phyloP scores from a whole-genome alignment of 2,113 vertebrate genomes.

The Charina bottae region DNA sequence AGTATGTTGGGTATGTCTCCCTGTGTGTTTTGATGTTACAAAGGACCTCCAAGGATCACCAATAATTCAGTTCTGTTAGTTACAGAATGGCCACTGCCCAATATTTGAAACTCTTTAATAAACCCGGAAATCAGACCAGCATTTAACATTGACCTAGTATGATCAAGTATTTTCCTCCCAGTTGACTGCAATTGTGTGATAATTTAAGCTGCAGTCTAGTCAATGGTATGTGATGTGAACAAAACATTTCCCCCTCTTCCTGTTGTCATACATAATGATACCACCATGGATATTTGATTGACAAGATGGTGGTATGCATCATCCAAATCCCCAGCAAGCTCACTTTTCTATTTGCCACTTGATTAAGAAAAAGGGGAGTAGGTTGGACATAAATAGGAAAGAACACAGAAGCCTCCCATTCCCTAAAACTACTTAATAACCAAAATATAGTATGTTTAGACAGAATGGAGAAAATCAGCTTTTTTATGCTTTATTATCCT shows the following conservation, averaged over 20 bases:
- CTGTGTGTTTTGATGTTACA: neutral
- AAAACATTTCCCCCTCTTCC: neutral
- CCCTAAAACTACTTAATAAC: neutral
- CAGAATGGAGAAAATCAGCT: neutral
- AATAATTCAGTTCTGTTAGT: no score
- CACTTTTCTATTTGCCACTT: neutral
- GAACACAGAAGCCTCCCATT: neutral
- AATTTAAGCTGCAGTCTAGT: neutral
- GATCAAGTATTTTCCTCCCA: neutral
- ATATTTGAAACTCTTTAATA: neutral
- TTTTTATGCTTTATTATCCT: neutral
- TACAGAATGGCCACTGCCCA: neutral
- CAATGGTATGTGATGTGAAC: neutral
- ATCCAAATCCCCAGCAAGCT: neutral
- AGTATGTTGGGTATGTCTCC: no score
- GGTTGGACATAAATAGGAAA: no score
- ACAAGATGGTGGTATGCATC: neutral
- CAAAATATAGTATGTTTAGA: neutral
- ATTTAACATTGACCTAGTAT: neutral
- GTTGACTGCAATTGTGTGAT: neutral
- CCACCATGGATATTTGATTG: neutral
- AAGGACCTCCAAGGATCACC: neutral
- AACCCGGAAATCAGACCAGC: neutral
- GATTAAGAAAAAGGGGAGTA: neutral
- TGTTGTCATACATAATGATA: neutral